Conservation (phyloP, 2,888 invertebrate genomes). For the Slavum lentiscoides region DNA sequence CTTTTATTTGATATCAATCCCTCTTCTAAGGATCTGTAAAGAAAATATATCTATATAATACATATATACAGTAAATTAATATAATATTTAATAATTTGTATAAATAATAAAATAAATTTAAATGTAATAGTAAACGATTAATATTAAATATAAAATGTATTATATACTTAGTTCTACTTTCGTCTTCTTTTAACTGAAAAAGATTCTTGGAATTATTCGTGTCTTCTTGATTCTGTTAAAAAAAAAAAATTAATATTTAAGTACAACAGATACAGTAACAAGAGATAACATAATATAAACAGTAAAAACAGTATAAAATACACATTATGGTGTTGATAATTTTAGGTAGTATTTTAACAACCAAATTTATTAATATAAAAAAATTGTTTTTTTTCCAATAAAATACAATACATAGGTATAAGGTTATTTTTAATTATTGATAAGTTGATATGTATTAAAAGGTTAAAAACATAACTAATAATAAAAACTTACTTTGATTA, state of each 20-base stretch:
- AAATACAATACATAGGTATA: too few relatives aligned
- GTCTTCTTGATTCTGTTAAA: not conserved
- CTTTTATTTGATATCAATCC: not conserved
- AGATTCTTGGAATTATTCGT: not conserved
- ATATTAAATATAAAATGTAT: not conserved
- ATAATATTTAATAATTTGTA: not conserved
- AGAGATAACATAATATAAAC: too few relatives aligned
- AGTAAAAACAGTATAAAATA: not conserved
- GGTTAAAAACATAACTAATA: not conserved
- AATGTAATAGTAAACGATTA: not conserved
- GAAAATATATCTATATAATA: not conserved
- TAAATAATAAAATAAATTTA: not conserved
- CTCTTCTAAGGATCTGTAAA: constrained; percentile 11
- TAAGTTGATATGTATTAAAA: too few relatives aligned
- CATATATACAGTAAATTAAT: not conserved
- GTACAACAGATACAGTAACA: not conserved
- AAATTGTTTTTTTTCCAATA: too few relatives aligned
- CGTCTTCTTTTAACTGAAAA: not conserved
- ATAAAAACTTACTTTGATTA: constrained; percentile 9
- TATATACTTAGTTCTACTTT: constrained; percentile 14
- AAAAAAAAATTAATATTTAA: not conserved
- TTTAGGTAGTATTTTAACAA: too few relatives aligned
- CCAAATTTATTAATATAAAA: too few relatives aligned
- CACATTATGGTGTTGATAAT: not conserved
- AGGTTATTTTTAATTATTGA: too few relatives aligned